Conservation (phyloP, 2,113 vertebrate species). For the Brachyistius frenatus region DNA sequence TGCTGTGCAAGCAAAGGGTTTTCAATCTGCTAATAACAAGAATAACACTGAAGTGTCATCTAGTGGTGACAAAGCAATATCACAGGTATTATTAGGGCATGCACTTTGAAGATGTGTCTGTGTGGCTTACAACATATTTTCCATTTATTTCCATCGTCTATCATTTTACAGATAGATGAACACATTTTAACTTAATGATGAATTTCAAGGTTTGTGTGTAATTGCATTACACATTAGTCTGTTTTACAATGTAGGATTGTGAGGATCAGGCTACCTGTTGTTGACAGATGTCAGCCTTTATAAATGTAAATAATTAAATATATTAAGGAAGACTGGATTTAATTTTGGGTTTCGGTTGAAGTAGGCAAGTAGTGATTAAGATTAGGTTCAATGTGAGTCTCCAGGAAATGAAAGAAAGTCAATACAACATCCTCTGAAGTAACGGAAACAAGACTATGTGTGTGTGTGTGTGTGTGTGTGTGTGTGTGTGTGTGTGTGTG, state of each 20-base stretch:
- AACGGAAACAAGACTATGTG: neutral
- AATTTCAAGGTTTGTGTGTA: too few relatives aligned
- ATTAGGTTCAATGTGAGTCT: neutral
- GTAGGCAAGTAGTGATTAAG: neutral
- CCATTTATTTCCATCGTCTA: neutral
- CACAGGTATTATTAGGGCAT: neutral
- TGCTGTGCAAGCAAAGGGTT: neutral
- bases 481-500: too few relatives aligned
- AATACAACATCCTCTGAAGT: neutral
- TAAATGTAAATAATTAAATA: too few relatives aligned
- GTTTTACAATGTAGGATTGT: too few relatives aligned
- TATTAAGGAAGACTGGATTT: neutral
- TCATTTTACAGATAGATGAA: neutral
- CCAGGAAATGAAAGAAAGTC: neutral
- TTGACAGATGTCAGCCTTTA: too few relatives aligned
- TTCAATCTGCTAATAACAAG: neutral
- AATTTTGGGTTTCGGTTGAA: neutral
- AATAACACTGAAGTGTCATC: conserved; percentile 18
- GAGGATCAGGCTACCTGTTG: too few relatives aligned
- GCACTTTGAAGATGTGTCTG: neutral
- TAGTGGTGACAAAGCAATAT: conserved; percentile 18
- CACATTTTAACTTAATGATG: too few relatives aligned
- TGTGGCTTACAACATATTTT: neutral
- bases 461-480: neutral
- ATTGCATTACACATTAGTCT: too few relatives aligned